These are phyloP conservation scores for Dendroctonus valens DNA, from an alignment of 1,140 invertebrate species.

Conservation along the genomic window DNA sequence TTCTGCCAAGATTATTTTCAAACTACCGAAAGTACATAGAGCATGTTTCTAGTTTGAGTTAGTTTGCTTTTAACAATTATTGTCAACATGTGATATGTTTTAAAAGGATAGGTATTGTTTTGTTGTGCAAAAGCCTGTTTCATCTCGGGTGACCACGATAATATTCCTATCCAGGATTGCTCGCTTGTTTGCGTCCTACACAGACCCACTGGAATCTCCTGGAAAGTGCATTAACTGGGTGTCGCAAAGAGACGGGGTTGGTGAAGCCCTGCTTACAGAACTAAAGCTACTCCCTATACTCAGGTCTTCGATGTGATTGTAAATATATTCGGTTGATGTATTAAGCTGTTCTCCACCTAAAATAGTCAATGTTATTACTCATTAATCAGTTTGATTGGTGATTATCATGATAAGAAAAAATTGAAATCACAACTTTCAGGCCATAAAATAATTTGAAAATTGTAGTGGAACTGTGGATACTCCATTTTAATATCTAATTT, in stretches of 20 bases:
- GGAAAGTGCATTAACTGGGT: constrained; percentile 72
- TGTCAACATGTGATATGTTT: constrained; percentile 3
- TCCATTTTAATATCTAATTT: too few relatives aligned
- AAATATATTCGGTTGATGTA: constrained; percentile 26
- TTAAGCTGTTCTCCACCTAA: constrained; percentile 25
- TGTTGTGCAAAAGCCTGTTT: constrained; percentile 1
- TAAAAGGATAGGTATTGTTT: neutral
- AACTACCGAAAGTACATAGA: neutral
- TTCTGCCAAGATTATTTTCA: neutral
- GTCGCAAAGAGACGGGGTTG: constrained; percentile 73
- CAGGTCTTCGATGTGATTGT: constrained; percentile 63
- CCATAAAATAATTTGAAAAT: too few relatives aligned
- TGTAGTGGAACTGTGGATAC: too few relatives aligned
- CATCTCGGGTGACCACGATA: neutral
- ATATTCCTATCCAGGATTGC: constrained; percentile 6
- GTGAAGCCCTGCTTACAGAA: constrained; percentile 72
- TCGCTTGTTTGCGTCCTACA: constrained; percentile 49
- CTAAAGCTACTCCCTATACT: constrained; percentile 76
- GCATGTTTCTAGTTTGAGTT: too few relatives aligned
- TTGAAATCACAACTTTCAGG: too few relatives aligned
- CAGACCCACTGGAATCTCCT: constrained; percentile 67
- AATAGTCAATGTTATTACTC: too few relatives aligned
- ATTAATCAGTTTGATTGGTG: too few relatives aligned
- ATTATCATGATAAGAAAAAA: too few relatives aligned
- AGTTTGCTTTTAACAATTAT: neutral